Evolutionary conservation across 2,797 vertebrate genomes (phyloP).

Genomic region (Dallia pectoralis): DNA sequence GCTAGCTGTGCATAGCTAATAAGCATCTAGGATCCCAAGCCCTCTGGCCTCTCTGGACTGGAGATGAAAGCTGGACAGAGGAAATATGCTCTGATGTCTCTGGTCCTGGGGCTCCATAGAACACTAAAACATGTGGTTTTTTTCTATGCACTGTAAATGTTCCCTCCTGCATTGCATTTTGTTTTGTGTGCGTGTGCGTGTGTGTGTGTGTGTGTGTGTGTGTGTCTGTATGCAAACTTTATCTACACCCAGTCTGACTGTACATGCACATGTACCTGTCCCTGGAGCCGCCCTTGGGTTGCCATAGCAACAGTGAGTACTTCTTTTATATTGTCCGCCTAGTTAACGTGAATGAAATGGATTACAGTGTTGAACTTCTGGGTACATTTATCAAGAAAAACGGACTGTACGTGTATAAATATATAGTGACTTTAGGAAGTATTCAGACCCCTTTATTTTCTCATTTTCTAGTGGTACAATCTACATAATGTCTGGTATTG

Average conservation of each 20-base stretch:
- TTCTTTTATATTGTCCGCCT: conserved; percentile 34
- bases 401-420: conserved; percentile 23
- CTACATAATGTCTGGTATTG: no score
- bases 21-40: background rate
- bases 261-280: conserved; percentile 26
- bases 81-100: conserved; percentile 33
- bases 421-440: conserved; percentile 34
- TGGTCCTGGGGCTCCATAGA: conserved; percentile 46
- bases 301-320: conserved; percentile 26
- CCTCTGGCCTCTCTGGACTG: background rate
- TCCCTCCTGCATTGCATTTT: conserved; percentile 38
- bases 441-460: conserved; percentile 27
- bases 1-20: background rate
- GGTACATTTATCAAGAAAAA: conserved; percentile 1
- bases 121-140: conserved; percentile 39
- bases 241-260: background rate
- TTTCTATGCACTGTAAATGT: conserved; percentile 65
- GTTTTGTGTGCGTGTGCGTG: conserved; percentile 17
- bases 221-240: conserved; percentile 1
- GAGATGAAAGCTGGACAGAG: background rate
- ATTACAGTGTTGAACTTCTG: conserved; percentile 35
- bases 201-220: conserved; percentile 25
- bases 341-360: conserved; percentile 29
- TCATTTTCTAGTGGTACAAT: conserved; percentile 37
- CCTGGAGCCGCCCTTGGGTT: conserved; percentile 32